Percentiles rank a stretch among this genome's conserved stretches.
These are phyloP conservation scores for Mactromeris polynyma DNA, from an alignment of 2,888 invertebrate genomes.

Conservation along the genomic window DNA sequence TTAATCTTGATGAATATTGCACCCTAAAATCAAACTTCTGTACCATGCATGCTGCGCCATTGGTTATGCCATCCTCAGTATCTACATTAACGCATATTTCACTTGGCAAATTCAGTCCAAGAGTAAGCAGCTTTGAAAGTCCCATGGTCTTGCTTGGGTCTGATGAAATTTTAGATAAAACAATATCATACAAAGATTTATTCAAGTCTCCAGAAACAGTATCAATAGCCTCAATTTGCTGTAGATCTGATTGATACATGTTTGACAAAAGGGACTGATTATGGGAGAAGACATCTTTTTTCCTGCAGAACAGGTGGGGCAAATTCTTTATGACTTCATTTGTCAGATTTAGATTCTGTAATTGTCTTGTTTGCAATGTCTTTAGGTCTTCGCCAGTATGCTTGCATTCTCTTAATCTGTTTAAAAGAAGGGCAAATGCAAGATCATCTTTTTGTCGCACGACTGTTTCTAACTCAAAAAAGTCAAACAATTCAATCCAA, in stretches of 20 bases:
- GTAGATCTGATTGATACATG: not conserved
- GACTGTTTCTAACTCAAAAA: constrained; percentile 41
- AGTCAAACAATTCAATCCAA: constrained; percentile 26
- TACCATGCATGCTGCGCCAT: constrained; percentile 45
- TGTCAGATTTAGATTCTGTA: not conserved
- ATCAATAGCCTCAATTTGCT: too few relatives aligned
- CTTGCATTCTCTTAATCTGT: constrained; percentile 60
- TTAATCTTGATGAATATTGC: constrained; percentile 38
- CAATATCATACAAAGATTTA: too few relatives aligned
- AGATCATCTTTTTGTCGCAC: constrained; percentile 71
- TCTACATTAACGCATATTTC: too few relatives aligned
- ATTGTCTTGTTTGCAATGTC: constrained; percentile 24
- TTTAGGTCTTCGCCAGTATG: constrained; percentile 49
- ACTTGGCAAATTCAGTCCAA: too few relatives aligned
- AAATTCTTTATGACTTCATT: constrained; percentile 19
- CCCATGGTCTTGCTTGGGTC: too few relatives aligned
- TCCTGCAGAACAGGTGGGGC: constrained; percentile 53
- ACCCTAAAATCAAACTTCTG: constrained; percentile 61
- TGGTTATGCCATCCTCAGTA: too few relatives aligned
- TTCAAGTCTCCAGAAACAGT: too few relatives aligned
- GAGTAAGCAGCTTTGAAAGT: too few relatives aligned
- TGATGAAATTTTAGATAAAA: too few relatives aligned
- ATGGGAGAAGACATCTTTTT: constrained; percentile 4
- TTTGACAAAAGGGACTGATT: constrained; percentile 18
- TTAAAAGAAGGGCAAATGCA: constrained; percentile 64